Conservation (phyloP, 2,113 vertebrate genomes). For the Petroica traversi region DNA sequence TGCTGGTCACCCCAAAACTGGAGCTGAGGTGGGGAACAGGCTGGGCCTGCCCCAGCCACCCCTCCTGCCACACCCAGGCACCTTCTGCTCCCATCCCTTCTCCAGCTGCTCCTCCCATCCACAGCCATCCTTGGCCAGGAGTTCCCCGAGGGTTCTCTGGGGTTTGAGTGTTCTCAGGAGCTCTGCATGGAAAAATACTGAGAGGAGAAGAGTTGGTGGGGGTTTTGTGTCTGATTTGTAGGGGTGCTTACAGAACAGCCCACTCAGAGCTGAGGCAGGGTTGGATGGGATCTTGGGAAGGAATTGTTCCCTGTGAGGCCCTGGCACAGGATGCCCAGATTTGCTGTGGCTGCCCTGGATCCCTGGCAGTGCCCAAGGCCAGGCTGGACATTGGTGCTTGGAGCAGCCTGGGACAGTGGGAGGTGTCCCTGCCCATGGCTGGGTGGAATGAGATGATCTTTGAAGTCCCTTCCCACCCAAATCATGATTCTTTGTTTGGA, state of each 20-base stretch:
- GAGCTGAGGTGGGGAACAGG: neutral
- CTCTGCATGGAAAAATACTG: neutral
- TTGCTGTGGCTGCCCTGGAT: neutral
- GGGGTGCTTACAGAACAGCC: neutral
- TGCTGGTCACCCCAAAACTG: fast-evolving
- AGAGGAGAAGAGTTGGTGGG: neutral
- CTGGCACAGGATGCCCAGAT: neutral
- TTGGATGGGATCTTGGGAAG: fast-evolving
- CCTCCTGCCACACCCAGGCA: neutral
- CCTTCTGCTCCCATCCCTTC: neutral
- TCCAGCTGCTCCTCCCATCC: neutral
- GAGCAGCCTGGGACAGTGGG: fast-evolving
- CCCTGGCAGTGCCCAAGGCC: neutral
- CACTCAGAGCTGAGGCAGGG: neutral
- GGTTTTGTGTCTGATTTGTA: neutral
- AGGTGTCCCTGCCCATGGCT: neutral
- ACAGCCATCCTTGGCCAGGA: neutral
- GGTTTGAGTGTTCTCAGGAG: neutral
- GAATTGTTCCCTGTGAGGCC: neutral
- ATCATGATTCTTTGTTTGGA: neutral
- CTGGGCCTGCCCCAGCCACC: neutral
- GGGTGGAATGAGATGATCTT: fast-evolving
- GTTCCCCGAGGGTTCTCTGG: neutral
- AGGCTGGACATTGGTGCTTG: neutral
- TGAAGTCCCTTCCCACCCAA: neutral